Conservation (phyloP, 2,888 invertebrate genomes). For the Melipona beecheii region DNA sequence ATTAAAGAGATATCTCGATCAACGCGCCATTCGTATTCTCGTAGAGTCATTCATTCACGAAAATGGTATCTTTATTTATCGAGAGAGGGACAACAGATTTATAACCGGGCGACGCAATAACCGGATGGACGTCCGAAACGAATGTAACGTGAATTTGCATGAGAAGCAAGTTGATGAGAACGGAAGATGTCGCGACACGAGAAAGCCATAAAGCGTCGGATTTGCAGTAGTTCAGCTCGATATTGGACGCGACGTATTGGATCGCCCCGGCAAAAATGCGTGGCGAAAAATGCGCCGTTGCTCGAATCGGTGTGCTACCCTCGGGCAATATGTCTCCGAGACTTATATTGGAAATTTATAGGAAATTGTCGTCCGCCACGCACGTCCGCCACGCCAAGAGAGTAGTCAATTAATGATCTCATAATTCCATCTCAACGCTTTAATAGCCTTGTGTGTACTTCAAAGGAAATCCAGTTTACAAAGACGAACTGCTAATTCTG, state of each 20-base stretch:
- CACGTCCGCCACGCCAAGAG: background rate
- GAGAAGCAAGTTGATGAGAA: background rate
- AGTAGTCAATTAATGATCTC: slow-evolving; percentile 16
- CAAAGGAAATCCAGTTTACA: background rate
- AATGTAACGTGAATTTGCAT: background rate
- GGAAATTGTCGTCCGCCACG: slow-evolving; percentile 7
- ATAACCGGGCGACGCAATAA: slow-evolving; percentile 24
- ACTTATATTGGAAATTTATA: slow-evolving; percentile 17
- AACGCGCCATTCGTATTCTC: slow-evolving; percentile 11
- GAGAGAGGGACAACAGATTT: slow-evolving; percentile 22
- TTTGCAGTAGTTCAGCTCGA: slow-evolving; percentile 25
- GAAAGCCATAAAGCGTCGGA: background rate
- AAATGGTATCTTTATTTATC: background rate
- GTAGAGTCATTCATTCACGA: background rate
- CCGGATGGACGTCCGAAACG: background rate
- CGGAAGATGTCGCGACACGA: slow-evolving; percentile 5
- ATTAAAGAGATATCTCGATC: slow-evolving; percentile 13
- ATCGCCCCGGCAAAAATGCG: slow-evolving; percentile 2
- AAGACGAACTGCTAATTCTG: background rate
- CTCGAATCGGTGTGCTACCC: background rate
- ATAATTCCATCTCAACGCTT: slow-evolving; percentile 1
- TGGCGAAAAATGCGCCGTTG: background rate
- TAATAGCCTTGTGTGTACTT: slow-evolving; percentile 3
- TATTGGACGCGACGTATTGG: slow-evolving; percentile 20
- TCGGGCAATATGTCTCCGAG: slow-evolving; percentile 5